A percentile compares a stretch with the other conserved stretches of the same genome.
Evolutionary conservation across 1,140 invertebrate genomes (phyloP).

Genomic region (Probaryconus sp.): DNA sequence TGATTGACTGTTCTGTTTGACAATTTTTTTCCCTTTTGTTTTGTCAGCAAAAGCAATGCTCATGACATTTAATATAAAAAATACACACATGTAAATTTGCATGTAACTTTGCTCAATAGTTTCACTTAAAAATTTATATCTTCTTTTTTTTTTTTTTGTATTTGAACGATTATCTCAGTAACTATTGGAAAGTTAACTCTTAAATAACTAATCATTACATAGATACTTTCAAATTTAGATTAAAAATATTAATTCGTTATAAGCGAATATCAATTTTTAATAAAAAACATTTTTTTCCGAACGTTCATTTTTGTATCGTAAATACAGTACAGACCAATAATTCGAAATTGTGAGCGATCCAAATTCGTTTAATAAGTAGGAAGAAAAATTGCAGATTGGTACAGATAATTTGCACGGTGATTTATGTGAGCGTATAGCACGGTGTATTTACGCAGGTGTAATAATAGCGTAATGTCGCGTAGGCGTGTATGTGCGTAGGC

Average conservation of each 20-base stretch:
- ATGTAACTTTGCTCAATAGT: slow-evolving; percentile 7
- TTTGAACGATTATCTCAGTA: too few relatives aligned
- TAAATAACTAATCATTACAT: too few relatives aligned
- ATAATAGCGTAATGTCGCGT: slow-evolving; percentile 56
- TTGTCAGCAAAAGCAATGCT: slow-evolving; percentile 2
- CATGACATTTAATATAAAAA: background rate
- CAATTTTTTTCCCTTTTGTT: slow-evolving; percentile 10
- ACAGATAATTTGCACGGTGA: slow-evolving; percentile 51
- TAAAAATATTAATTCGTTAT: too few relatives aligned
- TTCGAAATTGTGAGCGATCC: too few relatives aligned
- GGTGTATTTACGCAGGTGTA: slow-evolving; percentile 60
- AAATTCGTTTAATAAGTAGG: slow-evolving; percentile 11
- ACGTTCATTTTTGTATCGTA: too few relatives aligned
- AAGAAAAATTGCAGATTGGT: slow-evolving; percentile 41
- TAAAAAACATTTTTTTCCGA: too few relatives aligned
- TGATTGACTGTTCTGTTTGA: slow-evolving; percentile 33
- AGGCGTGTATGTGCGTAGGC: slow-evolving; percentile 51
- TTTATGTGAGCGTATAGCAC: slow-evolving; percentile 42
- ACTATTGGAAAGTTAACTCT: too few relatives aligned
- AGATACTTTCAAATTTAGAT: too few relatives aligned
- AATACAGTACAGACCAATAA: too few relatives aligned
- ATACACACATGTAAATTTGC: slow-evolving; percentile 1
- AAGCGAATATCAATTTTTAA: too few relatives aligned
- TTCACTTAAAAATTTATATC: too few relatives aligned
- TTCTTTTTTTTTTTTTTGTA: too few relatives aligned